Percentiles rank a stretch among this genome's conserved stretches.
phyloP scores from a whole-genome alignment of 2,888 invertebrate genomes.

The Gortyna flavago region DNA sequence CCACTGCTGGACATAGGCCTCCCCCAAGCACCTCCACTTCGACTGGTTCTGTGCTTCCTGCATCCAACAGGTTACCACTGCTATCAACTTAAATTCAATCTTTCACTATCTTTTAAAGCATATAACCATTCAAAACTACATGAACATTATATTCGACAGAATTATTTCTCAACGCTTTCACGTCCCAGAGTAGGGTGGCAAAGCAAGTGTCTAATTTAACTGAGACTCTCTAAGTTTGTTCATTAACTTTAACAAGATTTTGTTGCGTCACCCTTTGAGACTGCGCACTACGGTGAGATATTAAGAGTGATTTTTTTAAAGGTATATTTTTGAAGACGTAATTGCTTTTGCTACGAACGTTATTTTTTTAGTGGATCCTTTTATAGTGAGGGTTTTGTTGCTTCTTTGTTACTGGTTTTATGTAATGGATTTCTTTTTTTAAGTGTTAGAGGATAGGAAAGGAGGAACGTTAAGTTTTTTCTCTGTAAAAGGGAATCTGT shows the following conservation, averaged over 20 bases:
- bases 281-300: conserved; percentile 76
- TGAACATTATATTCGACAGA: conserved; percentile 60
- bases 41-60: too few relatives aligned
- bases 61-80: too few relatives aligned
- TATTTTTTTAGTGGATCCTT: conserved; percentile 36
- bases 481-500: not conserved
- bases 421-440: conserved; percentile 19
- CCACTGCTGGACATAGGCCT: too few relatives aligned
- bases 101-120: not conserved
- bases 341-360: conserved; percentile 54
- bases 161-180: conserved; percentile 56
- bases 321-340: conserved; percentile 58
- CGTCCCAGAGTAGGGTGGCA: conserved; percentile 66
- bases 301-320: conserved; percentile 70
- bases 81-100: not conserved
- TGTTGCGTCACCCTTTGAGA: conserved; percentile 83
- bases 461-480: not conserved
- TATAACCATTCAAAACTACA: conserved; percentile 36
- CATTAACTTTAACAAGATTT: conserved; percentile 88
- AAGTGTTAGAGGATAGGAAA: not conserved
- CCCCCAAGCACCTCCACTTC: too few relatives aligned
- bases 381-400: conserved; percentile 34
- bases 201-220: conserved; percentile 81
- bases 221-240: conserved; percentile 85
- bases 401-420: conserved; percentile 36